Evolutionary conservation across 2,888 invertebrate species (phyloP).

Genomic region (Biston betularia): DNA sequence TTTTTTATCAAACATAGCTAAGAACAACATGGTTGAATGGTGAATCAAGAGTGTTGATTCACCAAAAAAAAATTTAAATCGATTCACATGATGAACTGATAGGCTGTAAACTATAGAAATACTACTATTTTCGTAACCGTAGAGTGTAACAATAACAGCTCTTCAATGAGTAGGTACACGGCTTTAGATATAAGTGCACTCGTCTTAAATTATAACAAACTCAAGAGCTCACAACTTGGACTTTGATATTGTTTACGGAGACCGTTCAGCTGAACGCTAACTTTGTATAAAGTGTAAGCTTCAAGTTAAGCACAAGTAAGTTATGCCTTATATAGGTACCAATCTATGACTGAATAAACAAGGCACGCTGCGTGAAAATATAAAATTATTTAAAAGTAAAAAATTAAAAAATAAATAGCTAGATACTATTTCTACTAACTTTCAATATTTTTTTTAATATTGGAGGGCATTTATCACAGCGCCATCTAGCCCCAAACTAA

Average conservation of each 20-base stretch:
- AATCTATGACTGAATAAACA: conserved; percentile 15
- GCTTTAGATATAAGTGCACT: conserved; percentile 37
- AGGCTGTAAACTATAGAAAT: background rate
- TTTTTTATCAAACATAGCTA: too few species aligned
- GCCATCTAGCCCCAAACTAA: too few species aligned
- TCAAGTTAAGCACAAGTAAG: conserved; percentile 10
- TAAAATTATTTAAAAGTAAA: too few species aligned
- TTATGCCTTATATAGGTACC: conserved; percentile 21
- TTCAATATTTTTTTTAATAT: too few species aligned
- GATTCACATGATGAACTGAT: too few species aligned
- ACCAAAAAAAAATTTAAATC: too few species aligned
- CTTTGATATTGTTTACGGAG: conserved; percentile 54
- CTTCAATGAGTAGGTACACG: background rate
- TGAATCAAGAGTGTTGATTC: too few species aligned
- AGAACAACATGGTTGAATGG: too few species aligned
- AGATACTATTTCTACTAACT: too few species aligned
- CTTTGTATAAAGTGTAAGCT: conserved; percentile 33
- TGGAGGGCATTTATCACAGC: too few species aligned
- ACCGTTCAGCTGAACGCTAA: conserved; percentile 50
- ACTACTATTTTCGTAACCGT: background rate
- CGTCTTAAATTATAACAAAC: conserved; percentile 48
- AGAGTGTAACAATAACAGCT: background rate
- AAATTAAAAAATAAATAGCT: too few species aligned
- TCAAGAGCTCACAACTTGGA: conserved; percentile 53
- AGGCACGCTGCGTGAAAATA: conserved; percentile 5